These are phyloP conservation scores for Notechis scutatus DNA, from an alignment of 2,113 vertebrate genomes.

Conservation along the genomic window DNA sequence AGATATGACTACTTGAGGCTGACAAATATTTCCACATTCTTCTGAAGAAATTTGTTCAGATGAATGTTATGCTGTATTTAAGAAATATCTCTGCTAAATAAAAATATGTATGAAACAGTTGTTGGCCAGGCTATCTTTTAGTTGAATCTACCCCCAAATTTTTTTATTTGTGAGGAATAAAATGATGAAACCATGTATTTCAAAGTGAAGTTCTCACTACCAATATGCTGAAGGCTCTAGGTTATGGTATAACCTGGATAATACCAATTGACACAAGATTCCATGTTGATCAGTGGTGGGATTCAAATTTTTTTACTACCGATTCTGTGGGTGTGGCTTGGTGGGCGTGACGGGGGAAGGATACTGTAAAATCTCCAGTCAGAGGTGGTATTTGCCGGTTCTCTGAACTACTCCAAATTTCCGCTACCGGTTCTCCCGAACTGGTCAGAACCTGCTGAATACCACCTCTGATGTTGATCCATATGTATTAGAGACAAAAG, in stretches of 20 bases:
- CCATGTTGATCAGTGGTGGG: neutral
- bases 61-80: neutral
- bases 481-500: neutral
- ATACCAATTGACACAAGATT: neutral
- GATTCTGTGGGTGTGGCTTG: too few species aligned
- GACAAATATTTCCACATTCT: neutral
- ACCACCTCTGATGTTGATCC: neutral
- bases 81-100: neutral
- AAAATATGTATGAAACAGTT: neutral
- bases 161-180: neutral
- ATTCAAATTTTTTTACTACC: too few species aligned
- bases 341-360: too few species aligned
- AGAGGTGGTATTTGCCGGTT: too few species aligned
- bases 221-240: neutral
- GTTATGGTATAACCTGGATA: neutral
- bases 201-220: neutral
- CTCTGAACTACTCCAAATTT: too few species aligned
- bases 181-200: neutral
- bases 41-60: neutral
- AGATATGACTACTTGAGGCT: constrained; percentile 22
- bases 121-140: too few species aligned
- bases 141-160: neutral
- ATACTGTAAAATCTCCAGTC: too few species aligned
- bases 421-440: too few species aligned
- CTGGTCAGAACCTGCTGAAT: too few species aligned